Evolutionary conservation across 2,888 invertebrate species (phyloP).

Genomic region (Elgonia sp.): DNA sequence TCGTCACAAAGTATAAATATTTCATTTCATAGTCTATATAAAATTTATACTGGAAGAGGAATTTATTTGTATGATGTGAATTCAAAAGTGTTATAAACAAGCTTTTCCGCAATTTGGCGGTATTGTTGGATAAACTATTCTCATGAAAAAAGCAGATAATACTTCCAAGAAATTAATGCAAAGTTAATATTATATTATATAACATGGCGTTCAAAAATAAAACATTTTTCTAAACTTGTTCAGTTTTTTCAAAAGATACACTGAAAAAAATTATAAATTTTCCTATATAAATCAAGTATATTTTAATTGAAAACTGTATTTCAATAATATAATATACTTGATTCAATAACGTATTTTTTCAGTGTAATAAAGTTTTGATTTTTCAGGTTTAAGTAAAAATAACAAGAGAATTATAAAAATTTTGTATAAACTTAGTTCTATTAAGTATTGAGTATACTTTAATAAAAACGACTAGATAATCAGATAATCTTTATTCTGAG

Average conservation of each 20-base stretch:
- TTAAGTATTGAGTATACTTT: background rate
- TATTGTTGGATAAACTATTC: conserved; percentile 7
- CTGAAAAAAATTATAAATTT: too few species aligned
- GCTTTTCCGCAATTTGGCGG: background rate
- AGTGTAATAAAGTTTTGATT: too few species aligned
- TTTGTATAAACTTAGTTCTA: background rate
- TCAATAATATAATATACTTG: too few species aligned
- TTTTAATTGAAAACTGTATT: too few species aligned
- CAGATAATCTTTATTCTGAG: background rate
- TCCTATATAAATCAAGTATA: too few species aligned
- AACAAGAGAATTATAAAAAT: too few species aligned
- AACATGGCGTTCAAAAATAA: too few species aligned
- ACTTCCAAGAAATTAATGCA: background rate
- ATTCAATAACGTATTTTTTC: too few species aligned
- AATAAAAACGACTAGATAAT: background rate
- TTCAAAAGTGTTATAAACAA: background rate
- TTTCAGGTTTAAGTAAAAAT: too few species aligned
- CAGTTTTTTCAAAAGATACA: too few species aligned
- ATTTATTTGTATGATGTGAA: background rate
- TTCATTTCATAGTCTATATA: background rate
- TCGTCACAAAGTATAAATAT: background rate
- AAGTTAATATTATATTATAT: background rate
- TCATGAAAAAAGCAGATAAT: background rate
- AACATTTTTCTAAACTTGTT: too few species aligned
- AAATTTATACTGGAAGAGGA: background rate